Percentiles rank a stretch among this genome's conserved stretches.
phyloP scores from a whole-genome alignment of 2,888 invertebrate genomes.

The Kuschelorhynchus macadamiae region DNA sequence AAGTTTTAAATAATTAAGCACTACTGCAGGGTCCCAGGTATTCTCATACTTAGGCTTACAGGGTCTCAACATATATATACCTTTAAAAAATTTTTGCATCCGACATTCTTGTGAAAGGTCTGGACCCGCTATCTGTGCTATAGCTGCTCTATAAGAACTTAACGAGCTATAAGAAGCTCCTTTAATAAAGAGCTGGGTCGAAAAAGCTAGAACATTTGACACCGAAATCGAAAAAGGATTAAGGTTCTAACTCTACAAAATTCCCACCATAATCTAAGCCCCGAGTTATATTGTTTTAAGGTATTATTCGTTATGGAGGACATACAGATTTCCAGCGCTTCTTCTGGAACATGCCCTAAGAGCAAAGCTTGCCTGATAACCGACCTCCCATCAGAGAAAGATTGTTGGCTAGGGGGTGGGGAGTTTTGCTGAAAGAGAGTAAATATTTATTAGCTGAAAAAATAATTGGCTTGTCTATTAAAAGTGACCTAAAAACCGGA shows the following conservation, averaged over 20 bases:
- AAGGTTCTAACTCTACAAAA: slow-evolving; percentile 44
- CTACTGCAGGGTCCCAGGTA: too few species aligned
- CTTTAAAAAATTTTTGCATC: too few species aligned
- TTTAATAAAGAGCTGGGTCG: slow-evolving; percentile 3
- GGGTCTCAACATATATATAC: too few species aligned
- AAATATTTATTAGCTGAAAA: slow-evolving; percentile 37
- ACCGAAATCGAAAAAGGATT: not conserved
- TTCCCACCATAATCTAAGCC: slow-evolving; percentile 52
- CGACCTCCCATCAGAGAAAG: slow-evolving; percentile 57
- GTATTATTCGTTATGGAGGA: slow-evolving; percentile 53
- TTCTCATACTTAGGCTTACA: too few species aligned
- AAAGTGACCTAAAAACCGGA: slow-evolving; percentile 15
- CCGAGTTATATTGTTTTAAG: slow-evolving; percentile 53
- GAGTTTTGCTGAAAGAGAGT: slow-evolving; percentile 49
- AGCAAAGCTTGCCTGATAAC: slow-evolving; percentile 54
- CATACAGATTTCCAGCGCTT: slow-evolving; percentile 5
- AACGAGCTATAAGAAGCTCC: not conserved
- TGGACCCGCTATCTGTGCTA: slow-evolving; percentile 2
- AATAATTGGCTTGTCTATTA: slow-evolving; percentile 8
- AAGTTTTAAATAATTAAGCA: too few species aligned
- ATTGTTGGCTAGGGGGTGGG: slow-evolving; percentile 50
- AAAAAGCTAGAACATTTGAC: slow-evolving; percentile 15
- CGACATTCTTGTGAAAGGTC: not conserved
- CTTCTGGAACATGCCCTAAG: slow-evolving; percentile 43
- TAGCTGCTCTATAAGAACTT: not conserved